Percentiles rank a stretch among this genome's conserved stretches.
These are phyloP conservation scores for Brachyopa scutellaris DNA, from an alignment of 2,888 invertebrate genomes.

Conservation along the genomic window DNA sequence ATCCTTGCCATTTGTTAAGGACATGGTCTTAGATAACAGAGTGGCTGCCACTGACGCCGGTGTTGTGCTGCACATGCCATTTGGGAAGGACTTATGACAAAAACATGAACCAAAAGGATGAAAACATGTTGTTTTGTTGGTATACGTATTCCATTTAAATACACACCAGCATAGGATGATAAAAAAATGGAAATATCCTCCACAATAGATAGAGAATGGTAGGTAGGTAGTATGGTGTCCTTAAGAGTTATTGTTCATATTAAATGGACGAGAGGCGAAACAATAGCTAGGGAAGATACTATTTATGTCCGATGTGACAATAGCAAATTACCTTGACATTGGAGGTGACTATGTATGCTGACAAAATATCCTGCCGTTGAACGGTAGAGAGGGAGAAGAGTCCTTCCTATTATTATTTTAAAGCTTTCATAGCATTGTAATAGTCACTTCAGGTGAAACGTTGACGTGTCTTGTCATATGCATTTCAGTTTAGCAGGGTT, in stretches of 20 bases:
- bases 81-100: slow-evolving; percentile 63
- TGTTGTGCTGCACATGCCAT: slow-evolving; percentile 36
- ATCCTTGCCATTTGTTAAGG: slow-evolving; percentile 51
- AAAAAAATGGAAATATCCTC: neutral
- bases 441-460: neutral
- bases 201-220: no score
- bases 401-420: neutral
- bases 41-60: slow-evolving; percentile 33
- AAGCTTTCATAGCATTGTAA: neutral
- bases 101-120: slow-evolving; percentile 58
- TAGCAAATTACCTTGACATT: slow-evolving; percentile 61
- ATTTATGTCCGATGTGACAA: slow-evolving; percentile 43
- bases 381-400: neutral
- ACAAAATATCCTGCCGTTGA: slow-evolving; percentile 24
- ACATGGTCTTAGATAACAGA: slow-evolving; percentile 50
- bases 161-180: neutral
- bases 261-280: slow-evolving; percentile 48
- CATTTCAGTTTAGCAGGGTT: no score
- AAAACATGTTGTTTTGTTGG: slow-evolving; percentile 29
- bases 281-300: slow-evolving; percentile 43
- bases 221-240: neutral
- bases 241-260: slow-evolving; percentile 38
- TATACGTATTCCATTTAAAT: slow-evolving; percentile 1
- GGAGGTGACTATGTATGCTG: slow-evolving; percentile 6
- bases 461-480: neutral